Evolutionary conservation across 2,888 invertebrate species (phyloP), one percentile per base, ranked within the genome.

Genomic region (Sepiola atlantica): DNA sequence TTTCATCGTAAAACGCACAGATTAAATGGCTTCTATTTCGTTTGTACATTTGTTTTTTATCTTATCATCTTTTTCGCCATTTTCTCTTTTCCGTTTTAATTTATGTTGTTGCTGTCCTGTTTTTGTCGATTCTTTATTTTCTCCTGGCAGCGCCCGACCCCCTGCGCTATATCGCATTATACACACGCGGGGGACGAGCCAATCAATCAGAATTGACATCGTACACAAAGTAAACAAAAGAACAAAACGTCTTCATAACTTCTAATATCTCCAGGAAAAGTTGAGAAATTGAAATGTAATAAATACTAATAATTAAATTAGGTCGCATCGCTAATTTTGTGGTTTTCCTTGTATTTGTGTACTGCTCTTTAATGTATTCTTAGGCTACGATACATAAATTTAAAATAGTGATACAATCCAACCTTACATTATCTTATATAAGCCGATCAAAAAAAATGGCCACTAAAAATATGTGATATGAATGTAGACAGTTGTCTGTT

Each of bases 171-270:
- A 4, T 77, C 77, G n/a, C n/a, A n/a, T n/a, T 77, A n/a, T 77
- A 32, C 10, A n/a, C 77, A 77, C 77, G 32, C 32, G 16, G 77
- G 77, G 77, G n/a, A 77, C 77, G 77, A n/a, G n/a, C 18, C 77
- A 77, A 77, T 77, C 77, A 77, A 77, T 77, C 77, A 77, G 77
- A 77, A 77, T 77, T 77, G 77, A 77, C 77, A 77, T n/a, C 77
- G 12, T n/a, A 77, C 77, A 32, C 8, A 77, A 32, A 77, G 77
- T 14, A 45, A n/a, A 77, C 77, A 77, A 77, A 77, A 77, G 77
- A 77, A 77, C 4, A 77, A 77, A 45, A 77, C 32, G 77, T 32
- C n/a, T 77, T 32, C 77, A 32, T 77, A 77, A n/a, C 32, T 77
- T 77, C 77, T n/a, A 77, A 77, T 32, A 14, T 77, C 77, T 77